Evolutionary conservation across 2,888 invertebrate genomes (phyloP).

Genomic region (Dicyrtoma fusca): DNA sequence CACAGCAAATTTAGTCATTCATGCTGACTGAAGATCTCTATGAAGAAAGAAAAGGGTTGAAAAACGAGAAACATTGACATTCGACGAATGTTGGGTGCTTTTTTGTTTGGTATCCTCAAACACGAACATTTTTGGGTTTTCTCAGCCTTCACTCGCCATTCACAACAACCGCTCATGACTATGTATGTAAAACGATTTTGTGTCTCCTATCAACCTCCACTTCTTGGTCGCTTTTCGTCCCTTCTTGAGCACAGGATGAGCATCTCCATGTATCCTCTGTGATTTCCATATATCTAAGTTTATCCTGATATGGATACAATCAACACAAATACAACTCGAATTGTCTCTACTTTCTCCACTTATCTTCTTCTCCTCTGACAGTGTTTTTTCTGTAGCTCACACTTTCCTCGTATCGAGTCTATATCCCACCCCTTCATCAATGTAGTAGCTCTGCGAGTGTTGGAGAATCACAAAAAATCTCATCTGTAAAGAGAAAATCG

Average conservation of each 20-base stretch:
- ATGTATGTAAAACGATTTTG: constrained; percentile 12
- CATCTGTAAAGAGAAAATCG: constrained; percentile 47
- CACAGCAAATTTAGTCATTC: no score
- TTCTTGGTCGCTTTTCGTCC: not conserved
- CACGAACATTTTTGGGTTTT: constrained; percentile 7
- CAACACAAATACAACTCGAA: no score
- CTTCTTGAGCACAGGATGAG: not conserved
- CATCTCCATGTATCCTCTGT: not conserved
- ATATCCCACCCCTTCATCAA: constrained; percentile 13
- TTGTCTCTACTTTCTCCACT: constrained; percentile 1
- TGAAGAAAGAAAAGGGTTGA: constrained; percentile 12
- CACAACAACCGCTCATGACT: constrained; percentile 14
- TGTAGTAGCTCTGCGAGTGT: constrained; percentile 16
- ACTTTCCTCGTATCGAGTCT: constrained; percentile 26
- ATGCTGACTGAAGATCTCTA: no score
- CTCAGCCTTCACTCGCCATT: not conserved
- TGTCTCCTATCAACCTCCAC: not conserved
- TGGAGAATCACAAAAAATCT: constrained; percentile 39
- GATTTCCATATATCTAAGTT: not conserved
- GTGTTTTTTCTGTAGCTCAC: constrained; percentile 5
- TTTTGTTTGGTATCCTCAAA: not conserved
- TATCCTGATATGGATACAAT: no score
- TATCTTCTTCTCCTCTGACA: not conserved
- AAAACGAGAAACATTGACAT: constrained; percentile 22
- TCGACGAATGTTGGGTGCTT: constrained; percentile 2